phyloP scores from a whole-genome alignment of 2,113 vertebrate genomes.

The Sorex araneus region DNA sequence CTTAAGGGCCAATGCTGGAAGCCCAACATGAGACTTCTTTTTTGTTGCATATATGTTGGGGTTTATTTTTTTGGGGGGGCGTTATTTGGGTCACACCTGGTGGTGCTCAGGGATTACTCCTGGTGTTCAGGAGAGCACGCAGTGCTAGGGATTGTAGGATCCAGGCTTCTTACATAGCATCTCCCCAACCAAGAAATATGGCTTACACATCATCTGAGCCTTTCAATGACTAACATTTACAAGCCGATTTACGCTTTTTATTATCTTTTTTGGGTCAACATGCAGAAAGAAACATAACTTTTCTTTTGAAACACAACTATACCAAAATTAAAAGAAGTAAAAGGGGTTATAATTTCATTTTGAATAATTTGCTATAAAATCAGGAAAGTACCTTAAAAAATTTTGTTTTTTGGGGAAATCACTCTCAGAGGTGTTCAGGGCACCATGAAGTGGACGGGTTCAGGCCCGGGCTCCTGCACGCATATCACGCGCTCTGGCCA shows the following conservation, averaged over 20 bases:
- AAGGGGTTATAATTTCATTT: constrained; percentile 23
- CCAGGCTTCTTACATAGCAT: no score
- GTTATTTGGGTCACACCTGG: no score
- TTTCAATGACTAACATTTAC: neutral
- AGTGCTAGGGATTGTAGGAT: no score
- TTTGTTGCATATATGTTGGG: neutral
- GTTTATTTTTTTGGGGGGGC: no score
- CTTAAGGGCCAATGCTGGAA: neutral
- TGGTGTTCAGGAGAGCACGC: no score
- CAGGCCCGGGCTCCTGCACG: no score
- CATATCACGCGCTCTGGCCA: no score
- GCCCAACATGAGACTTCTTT: neutral
- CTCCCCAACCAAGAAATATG: neutral
- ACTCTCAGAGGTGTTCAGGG: no score
- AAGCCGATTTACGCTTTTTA: constrained; percentile 5
- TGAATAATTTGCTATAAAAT: constrained; percentile 59
- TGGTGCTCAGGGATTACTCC: no score
- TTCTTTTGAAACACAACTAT: constrained; percentile 35
- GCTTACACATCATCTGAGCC: neutral
- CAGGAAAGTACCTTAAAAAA: neutral
- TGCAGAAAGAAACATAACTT: constrained; percentile 39
- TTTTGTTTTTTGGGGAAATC: no score
- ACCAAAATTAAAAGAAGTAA: constrained; percentile 52
- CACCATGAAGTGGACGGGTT: no score
- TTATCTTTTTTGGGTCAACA: constrained; percentile 29